Conservation (phyloP, 2,888 invertebrate species). For the Heliconius ethilla region DNA sequence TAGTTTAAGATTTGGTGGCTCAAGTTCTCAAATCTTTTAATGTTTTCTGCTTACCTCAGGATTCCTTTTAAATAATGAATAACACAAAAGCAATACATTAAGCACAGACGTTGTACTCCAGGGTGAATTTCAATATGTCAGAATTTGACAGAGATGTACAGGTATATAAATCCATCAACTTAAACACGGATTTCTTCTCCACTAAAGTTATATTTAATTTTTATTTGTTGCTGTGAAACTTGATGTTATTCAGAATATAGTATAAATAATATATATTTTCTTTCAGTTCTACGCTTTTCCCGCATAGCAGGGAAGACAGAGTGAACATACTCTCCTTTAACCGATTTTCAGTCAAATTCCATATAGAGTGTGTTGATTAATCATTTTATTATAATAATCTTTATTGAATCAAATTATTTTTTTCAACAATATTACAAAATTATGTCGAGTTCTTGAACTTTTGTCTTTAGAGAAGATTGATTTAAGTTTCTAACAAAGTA, state of each 20-base stretch:
- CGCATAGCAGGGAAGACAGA: too few species aligned
- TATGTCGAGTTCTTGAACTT: background rate
- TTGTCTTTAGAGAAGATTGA: slow-evolving; percentile 13
- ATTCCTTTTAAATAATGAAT: slow-evolving; percentile 21
- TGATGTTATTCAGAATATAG: background rate
- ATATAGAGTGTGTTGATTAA: background rate
- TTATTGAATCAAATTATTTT: too few species aligned
- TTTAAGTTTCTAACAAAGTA: slow-evolving; percentile 45
- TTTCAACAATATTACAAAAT: too few species aligned
- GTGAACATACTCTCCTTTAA: too few species aligned
- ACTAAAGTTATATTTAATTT: background rate
- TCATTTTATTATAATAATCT: too few species aligned
- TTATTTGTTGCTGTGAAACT: background rate
- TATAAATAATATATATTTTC: background rate
- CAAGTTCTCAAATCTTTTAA: background rate
- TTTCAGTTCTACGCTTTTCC: background rate
- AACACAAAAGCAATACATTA: slow-evolving; percentile 20
- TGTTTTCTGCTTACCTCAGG: background rate
- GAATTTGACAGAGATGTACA: slow-evolving; percentile 2
- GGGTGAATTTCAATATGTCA: slow-evolving; percentile 12
- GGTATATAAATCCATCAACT: slow-evolving; percentile 14
- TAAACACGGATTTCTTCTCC: background rate
- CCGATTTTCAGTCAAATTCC: background rate
- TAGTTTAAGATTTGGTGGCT: too few species aligned
- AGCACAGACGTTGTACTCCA: slow-evolving; percentile 6